Base-by-base conservation (phyloP, 2,113 vertebrate genomes). In the Rhabdornis inornatus region DNA sequence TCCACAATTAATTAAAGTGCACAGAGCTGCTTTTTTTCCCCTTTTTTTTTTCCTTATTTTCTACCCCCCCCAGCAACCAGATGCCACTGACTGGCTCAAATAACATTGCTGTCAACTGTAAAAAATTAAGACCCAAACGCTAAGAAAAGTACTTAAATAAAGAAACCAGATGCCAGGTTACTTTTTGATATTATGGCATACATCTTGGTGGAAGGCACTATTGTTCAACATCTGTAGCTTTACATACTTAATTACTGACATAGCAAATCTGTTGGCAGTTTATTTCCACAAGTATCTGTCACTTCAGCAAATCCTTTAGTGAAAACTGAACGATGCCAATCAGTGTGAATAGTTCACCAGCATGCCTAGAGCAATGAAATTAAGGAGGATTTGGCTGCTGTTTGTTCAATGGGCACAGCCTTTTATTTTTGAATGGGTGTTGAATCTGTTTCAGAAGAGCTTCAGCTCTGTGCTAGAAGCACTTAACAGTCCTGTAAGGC, bases 1-100 rank as follows among this genome's bases (percentile, higher is more conserved):
- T 98, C 98, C 98, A 98, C 99, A 99, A 99, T 99, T 99, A 99
- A 99, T 99, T 99, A 99, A 99, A 99, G 98, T 98, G 98, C 98
- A 98, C 97, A 97, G 98, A 98, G 98, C 88, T 95, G 97, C 92
- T 68, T 94, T 92, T 87, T 89, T 68, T 37, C 0, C 5, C 42
- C 7, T 45, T 94, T 97, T 21, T 22, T 1, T 6, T 95, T 80
- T 2, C 3, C 23, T 25, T 71, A 30, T 80, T 84, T 50, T 15
- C 3, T 10, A 2, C 7, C 30, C 23, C 23, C 14, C 87, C 70
- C 86, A 98, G 97, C 97, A 99, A 98, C 98, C 99, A 99, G 99
- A 99, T 99, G 99, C 98, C 98, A 98, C 98, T 96, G 98, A 98
- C 99, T 99, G 98, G 98, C 98, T 98, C 98, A 98, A 99, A 99